These are phyloP conservation scores for Chloroceryle inda DNA, from an alignment of 2,797 vertebrate species.

Conservation along the genomic window DNA sequence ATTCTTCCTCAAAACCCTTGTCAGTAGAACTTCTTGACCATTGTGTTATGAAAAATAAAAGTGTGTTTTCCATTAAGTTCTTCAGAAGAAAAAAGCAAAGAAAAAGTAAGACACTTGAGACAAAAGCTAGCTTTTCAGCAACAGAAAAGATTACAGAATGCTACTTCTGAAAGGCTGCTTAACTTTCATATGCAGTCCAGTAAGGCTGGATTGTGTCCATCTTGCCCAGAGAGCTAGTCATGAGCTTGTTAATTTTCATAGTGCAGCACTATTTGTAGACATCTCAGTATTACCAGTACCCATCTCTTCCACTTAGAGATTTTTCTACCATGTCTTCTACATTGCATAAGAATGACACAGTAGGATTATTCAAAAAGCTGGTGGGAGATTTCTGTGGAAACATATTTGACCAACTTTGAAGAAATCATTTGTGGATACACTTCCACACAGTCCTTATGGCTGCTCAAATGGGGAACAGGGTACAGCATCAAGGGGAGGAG, in stretches of 20 bases:
- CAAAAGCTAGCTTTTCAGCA: background rate
- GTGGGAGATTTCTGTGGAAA: background rate
- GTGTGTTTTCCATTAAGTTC: background rate
- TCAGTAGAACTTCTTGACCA: background rate
- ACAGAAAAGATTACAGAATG: rapidly evolving
- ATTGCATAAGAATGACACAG: background rate
- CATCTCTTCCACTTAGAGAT: background rate
- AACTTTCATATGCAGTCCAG: background rate
- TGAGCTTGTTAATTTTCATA: background rate
- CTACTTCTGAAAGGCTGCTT: background rate
- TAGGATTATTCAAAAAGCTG: background rate
- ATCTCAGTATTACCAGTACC: background rate
- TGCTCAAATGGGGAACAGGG: background rate
- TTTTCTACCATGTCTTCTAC: background rate
- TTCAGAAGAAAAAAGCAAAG: background rate
- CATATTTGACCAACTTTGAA: background rate
- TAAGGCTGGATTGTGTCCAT: background rate
- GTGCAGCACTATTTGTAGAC: background rate
- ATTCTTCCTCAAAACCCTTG: background rate
- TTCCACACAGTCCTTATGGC: background rate
- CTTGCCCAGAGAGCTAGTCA: background rate
- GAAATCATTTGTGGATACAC: background rate
- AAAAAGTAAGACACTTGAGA: background rate
- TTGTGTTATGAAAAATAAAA: background rate
- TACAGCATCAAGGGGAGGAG: background rate